These are phyloP conservation scores for Pseudomugil gertrudae DNA, from an alignment of 2,797 vertebrate species.

Conservation along the genomic window DNA sequence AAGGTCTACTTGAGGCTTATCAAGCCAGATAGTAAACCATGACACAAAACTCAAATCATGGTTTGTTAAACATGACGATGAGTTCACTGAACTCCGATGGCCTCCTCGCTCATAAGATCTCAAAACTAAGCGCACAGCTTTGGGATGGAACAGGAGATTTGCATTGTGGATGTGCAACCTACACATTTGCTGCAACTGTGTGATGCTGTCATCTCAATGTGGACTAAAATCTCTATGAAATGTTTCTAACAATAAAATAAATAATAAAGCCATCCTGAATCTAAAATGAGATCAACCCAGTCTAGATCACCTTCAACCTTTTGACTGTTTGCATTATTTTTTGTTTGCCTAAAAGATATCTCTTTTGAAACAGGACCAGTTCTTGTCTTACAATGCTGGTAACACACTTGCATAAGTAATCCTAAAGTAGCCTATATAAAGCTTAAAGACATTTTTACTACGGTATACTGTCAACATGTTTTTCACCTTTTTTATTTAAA, in stretches of 20 bases:
- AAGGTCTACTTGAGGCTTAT: not conserved
- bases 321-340: not conserved
- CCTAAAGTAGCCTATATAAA: too few relatives aligned
- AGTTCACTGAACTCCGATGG: not conserved
- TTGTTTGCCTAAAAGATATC: too few relatives aligned
- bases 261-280: not conserved
- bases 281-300: not conserved
- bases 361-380: too few relatives aligned
- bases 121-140: not conserved
- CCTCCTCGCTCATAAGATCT: not conserved
- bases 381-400: too few relatives aligned
- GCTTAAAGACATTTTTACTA: too few relatives aligned
- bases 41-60: not conserved
- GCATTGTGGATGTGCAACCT: slow-evolving; percentile 55
- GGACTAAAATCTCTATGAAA: not conserved
- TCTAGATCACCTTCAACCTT: not conserved
- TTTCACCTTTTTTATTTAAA: too few relatives aligned
- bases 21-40: not conserved
- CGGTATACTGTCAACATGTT: too few relatives aligned
- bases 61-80: not conserved
- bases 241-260: not conserved
- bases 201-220: not conserved
- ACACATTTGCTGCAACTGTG: slow-evolving; percentile 32
- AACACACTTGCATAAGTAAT: too few relatives aligned
- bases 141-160: slow-evolving; percentile 49